These are phyloP conservation scores for Chloroceryle inda DNA, from an alignment of 2,797 vertebrate species.

Conservation along the genomic window DNA sequence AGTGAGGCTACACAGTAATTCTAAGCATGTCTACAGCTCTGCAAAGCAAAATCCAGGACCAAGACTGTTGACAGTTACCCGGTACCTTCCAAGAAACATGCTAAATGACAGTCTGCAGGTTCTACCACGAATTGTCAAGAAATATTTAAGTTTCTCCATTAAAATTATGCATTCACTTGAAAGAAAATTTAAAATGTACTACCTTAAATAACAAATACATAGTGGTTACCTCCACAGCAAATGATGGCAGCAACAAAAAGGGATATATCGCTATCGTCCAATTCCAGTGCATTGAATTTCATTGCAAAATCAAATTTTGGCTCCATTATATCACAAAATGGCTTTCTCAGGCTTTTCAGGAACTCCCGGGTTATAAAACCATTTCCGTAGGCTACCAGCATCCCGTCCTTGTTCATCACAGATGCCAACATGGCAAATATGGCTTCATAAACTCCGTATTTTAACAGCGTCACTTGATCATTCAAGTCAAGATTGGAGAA, in stretches of 20 bases:
- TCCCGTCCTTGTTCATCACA: slow-evolving; percentile 97
- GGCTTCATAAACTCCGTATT: slow-evolving; percentile 95
- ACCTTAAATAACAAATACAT: not conserved
- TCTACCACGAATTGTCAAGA: not conserved
- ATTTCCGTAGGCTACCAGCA: slow-evolving; percentile 90
- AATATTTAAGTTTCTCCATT: not conserved
- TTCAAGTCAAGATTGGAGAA: slow-evolving; percentile 92
- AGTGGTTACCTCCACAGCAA: slow-evolving; percentile 93
- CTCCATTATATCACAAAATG: slow-evolving; percentile 97
- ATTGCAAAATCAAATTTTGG: slow-evolving; percentile 97
- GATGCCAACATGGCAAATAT: slow-evolving; percentile 95
- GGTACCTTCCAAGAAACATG: not conserved
- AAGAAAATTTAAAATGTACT: not conserved
- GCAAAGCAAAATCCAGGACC: not conserved
- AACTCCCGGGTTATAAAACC: slow-evolving; percentile 97
- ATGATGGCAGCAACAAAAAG: slow-evolving; percentile 96
- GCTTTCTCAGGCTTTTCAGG: slow-evolving; percentile 93
- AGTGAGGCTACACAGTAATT: not conserved
- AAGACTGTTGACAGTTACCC: not conserved
- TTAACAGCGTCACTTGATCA: slow-evolving; percentile 94
- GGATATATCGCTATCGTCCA: slow-evolving; percentile 94
- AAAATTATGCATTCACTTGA: not conserved
- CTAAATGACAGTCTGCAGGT: not conserved
- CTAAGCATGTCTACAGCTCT: not conserved
- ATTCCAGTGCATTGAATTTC: slow-evolving; percentile 93